phyloP scores from a whole-genome alignment of 2,888 invertebrate genomes.

The Hirtodrosophila histrioides region DNA sequence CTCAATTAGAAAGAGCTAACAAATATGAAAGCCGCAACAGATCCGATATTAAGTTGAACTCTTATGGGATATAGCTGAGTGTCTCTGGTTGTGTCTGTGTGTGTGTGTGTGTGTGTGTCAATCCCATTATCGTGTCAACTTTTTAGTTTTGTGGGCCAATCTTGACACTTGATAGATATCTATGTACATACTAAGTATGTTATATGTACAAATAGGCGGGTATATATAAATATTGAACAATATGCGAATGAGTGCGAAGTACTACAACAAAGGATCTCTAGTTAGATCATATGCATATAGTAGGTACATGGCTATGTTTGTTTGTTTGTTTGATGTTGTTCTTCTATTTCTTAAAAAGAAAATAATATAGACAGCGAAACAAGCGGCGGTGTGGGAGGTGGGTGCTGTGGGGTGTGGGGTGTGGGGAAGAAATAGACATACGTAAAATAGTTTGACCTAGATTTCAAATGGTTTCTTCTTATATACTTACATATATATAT shows the following conservation, averaged over 20 bases:
- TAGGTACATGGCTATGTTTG: slow-evolving; percentile 21
- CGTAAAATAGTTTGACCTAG: slow-evolving; percentile 77
- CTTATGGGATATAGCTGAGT: no score
- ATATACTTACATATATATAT: slow-evolving; percentile 41
- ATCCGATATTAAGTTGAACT: no score
- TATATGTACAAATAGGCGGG: no score
- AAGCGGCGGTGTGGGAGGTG: slow-evolving; percentile 2
- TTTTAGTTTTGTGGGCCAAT: slow-evolving; percentile 47
- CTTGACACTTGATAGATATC: slow-evolving; percentile 46
- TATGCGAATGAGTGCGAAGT: slow-evolving; percentile 17
- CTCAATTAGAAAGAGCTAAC: no score
- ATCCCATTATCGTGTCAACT: slow-evolving; percentile 26
- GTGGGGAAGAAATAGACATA: slow-evolving; percentile 16
- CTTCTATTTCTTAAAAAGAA: neutral
- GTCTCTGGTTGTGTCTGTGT: no score
- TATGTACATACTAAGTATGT: neutral
- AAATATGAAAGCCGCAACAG: no score
- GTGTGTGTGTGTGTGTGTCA: neutral
- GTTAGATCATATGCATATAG: slow-evolving; percentile 27
- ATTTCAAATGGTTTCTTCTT: slow-evolving; percentile 62
- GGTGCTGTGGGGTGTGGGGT: no score
- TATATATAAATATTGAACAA: slow-evolving; percentile 2
- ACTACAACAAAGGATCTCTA: slow-evolving; percentile 49
- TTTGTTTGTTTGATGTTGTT: slow-evolving; percentile 31
- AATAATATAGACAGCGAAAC: slow-evolving; percentile 7